Base-by-base conservation (phyloP, 1,140 invertebrate species). In the Orius insidiosus region DNA sequence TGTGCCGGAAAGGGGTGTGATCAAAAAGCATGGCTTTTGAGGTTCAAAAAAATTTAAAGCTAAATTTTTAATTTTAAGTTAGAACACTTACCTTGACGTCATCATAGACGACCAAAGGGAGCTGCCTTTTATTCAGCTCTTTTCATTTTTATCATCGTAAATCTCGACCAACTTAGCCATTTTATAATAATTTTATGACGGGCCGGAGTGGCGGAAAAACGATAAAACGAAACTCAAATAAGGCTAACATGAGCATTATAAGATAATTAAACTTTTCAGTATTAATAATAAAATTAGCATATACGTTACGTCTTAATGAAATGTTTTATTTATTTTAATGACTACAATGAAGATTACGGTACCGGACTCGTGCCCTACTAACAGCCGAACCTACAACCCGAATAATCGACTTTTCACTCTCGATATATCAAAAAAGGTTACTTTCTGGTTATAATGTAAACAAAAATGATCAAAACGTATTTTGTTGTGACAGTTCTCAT, bases 121-220 rank as follows among this genome's bases (percentile, higher is more conserved):
- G 70, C 69, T 86, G 80, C 60, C 80, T 72, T 58, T 69, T 68
- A 59, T 70, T 71, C 57, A 81, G 70, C 50, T 71, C 64, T 53
- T 70, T 69, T 75, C 73, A 57, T 76, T 71, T 24, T 24, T 24
- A 54, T 69, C 68, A 55, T n/a, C n/a, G n/a, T 78, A 84, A 58
- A 87, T 74, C 63, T 82, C 74, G 53, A 85, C 75, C 51, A 87
- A 68, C 64, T 77, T 80, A 53, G 81, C 81, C 78, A 85, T 83
- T 46, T 11, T 35, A 32, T n/a, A n/a, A 18, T 14, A 6, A 40
- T 40, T 40, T 11, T 15, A 13, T 6, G 38, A 10, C 3, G n/a
- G n/a, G 9, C 35, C 35, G n/a, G 14, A 9, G 35, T n/a, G 35
- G 35, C n/a, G 14, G 14, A 36, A 36, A 4, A 36, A n/a, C 9